phyloP scores from a whole-genome alignment of 1,140 invertebrate species.

The Telenomus remus region DNA sequence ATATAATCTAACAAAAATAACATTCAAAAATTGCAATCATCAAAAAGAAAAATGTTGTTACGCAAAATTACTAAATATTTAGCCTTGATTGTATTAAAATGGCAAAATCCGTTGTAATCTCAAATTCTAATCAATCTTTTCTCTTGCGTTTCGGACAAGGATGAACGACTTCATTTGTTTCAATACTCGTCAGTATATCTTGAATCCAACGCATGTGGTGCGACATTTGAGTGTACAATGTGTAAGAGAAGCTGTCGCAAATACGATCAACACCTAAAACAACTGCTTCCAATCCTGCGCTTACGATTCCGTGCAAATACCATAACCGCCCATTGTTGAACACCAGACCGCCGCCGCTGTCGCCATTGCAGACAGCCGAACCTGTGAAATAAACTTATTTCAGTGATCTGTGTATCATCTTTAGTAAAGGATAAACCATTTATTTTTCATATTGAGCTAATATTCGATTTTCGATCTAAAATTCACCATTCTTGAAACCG shows the following conservation, averaged over 20 bases:
- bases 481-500: constrained; percentile 69
- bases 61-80: too few relatives aligned
- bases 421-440: not conserved
- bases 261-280: constrained; percentile 33
- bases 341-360: constrained; percentile 71
- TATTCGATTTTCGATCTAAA: not conserved
- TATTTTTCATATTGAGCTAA: not conserved
- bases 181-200: constrained; percentile 59
- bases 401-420: not conserved
- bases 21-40: too few relatives aligned
- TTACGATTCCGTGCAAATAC: constrained; percentile 71
- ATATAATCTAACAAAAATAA: too few relatives aligned
- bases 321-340: constrained; percentile 61
- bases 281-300: constrained; percentile 62
- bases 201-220: constrained; percentile 68
- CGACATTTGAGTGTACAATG: constrained; percentile 69
- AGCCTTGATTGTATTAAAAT: too few relatives aligned
- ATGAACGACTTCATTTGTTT: constrained; percentile 41
- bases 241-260: constrained; percentile 66
- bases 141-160: constrained; percentile 54
- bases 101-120: too few relatives aligned
- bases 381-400: constrained; percentile 55
- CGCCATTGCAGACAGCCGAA: constrained; percentile 70
- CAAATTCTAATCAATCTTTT: too few relatives aligned
- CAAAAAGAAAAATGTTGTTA: too few relatives aligned